Base-by-base conservation (phyloP, 2,888 invertebrate genomes). In the Junonia oenone region DNA sequence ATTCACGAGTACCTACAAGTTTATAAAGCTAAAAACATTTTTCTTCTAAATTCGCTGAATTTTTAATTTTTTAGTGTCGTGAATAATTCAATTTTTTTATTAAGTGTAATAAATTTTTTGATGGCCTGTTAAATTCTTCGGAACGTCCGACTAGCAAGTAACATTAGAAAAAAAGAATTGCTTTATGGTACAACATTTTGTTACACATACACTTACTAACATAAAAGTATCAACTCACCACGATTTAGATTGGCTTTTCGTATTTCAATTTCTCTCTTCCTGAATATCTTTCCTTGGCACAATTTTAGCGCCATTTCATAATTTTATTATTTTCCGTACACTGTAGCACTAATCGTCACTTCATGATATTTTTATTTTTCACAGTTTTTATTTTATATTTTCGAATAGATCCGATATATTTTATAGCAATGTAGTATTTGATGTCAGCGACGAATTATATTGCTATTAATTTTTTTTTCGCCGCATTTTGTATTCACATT, bases 341-440 rank as follows among this genome's bases (percentile, higher is more conserved):
- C 72, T 72, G 65, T 63, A 67, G 64, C 73, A 72, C 74, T 73
- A 58, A 60, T 63, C 65, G 64, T 71, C 73, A 74, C 73, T 71
- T 65, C 62, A 50, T 57, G 40, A 40, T 53, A 45, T 15, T 53
- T 59, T 33, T 45, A n/a, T n/a, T n/a, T n/a, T 45, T 49, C 57
- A 58, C 51, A 48, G 43, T 59, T 56, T 52, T 40, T 31, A 51
- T 19, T 43, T 40, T 48, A 9, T 45, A 38, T n/a, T 19, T 19
- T 13, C 17, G 9, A 27, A 37, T 22, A 50, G 40, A 26, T 37
- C 13, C 35, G 15, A 49, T 11, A 15, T 14, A 29, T 26, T 40
- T 40, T 38, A 38, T 49, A 15, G 38, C 11, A 27, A 15, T 38
- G 19, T 38, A 13, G 26, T 3, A 38, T 38, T 37, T 49, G 38